Evolutionary conservation across 2,888 invertebrate genomes (phyloP).

Genomic region (Hydrotaea cyrtoneurina): DNA sequence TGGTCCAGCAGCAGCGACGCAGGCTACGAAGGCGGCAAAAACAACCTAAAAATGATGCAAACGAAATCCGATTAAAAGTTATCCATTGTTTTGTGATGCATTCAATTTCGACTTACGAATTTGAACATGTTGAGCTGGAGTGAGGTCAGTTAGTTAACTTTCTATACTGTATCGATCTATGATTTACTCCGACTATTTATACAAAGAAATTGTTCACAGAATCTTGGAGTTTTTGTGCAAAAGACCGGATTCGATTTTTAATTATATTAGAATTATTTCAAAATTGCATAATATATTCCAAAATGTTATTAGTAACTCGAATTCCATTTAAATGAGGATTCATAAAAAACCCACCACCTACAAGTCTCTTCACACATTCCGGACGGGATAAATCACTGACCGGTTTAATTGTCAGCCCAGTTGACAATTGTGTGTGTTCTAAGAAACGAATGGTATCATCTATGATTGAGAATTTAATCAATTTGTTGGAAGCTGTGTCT

Average conservation of each 20-base stretch:
- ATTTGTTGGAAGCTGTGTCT: too few species aligned
- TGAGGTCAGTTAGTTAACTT: neutral
- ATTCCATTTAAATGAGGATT: too few species aligned
- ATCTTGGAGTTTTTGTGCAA: neutral
- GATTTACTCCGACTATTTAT: neutral
- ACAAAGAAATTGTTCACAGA: neutral
- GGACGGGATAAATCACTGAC: too few species aligned
- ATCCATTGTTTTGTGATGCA: neutral
- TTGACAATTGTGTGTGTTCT: too few species aligned
- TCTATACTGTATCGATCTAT: neutral
- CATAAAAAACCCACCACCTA: too few species aligned
- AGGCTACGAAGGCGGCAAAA: slow-evolving; percentile 54
- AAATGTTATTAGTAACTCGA: too few species aligned
- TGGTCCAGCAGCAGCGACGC: slow-evolving; percentile 8
- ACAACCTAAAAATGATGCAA: slow-evolving; percentile 30
- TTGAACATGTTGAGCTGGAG: neutral
- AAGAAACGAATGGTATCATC: too few species aligned
- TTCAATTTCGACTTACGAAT: slow-evolving; percentile 8
- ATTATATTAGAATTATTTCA: neutral
- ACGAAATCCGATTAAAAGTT: neutral
- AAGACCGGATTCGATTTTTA: neutral
- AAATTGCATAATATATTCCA: too few species aligned
- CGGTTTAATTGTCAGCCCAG: too few species aligned
- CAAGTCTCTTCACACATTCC: too few species aligned
- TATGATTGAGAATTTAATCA: too few species aligned